Conservation (phyloP, 1,140 invertebrate species). For the Venustaconcha ellipsiformis region DNA sequence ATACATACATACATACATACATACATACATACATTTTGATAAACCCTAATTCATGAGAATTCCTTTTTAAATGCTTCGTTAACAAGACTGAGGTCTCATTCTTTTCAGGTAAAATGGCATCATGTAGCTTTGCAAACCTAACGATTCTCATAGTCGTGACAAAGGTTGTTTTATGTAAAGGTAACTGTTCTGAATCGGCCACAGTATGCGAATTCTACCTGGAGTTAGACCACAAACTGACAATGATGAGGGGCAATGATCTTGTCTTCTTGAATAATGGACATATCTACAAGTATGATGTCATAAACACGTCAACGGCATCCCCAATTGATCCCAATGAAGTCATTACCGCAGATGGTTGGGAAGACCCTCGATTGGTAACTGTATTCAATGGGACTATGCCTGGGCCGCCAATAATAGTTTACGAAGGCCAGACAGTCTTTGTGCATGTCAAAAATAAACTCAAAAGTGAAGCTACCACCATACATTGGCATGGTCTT, state of each 20-base stretch:
- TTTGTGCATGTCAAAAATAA: constrained; percentile 87
- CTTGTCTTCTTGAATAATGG: constrained; percentile 42
- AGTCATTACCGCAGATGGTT: constrained; percentile 60
- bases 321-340: constrained; percentile 34
- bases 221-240: constrained; percentile 36
- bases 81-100: too few relatives aligned
- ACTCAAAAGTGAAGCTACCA: constrained; percentile 82
- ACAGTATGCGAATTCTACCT: constrained; percentile 43
- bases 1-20: too few relatives aligned
- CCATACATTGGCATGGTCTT: constrained; percentile 90
- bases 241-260: constrained; percentile 46
- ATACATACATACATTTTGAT: too few relatives aligned
- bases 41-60: too few relatives aligned
- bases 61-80: too few relatives aligned
- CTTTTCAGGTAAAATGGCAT: too few relatives aligned
- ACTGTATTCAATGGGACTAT: constrained; percentile 53
- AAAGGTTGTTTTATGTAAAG: too few relatives aligned
- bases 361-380: constrained; percentile 36
- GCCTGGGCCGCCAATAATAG: constrained; percentile 72
- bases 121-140: too few relatives aligned
- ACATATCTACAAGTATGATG: constrained; percentile 50
- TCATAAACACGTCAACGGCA: constrained; percentile 34
- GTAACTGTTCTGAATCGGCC: too few relatives aligned
- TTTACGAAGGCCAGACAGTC: constrained; percentile 87
- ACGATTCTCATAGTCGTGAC: too few relatives aligned